Evolutionary conservation across 2,113 vertebrate genomes (phyloP).

Genomic region (Gorsachius goisagi): DNA sequence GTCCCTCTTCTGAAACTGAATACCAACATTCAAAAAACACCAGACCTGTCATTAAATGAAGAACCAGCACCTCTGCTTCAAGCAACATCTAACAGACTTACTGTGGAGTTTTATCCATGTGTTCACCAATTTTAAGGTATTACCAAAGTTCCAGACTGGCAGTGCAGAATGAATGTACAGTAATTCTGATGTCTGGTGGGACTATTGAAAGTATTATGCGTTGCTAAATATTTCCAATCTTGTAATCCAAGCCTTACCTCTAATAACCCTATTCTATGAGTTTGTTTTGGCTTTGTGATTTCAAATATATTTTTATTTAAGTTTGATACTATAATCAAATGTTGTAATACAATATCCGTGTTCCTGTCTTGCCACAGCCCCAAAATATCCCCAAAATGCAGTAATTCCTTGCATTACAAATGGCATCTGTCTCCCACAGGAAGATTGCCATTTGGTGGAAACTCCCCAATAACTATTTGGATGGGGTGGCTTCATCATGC

Average conservation of each 20-base stretch:
- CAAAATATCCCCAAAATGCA: background rate
- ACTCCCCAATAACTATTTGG: background rate
- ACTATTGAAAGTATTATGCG: background rate
- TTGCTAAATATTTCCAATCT: background rate
- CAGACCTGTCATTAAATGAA: background rate
- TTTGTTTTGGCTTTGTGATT: background rate
- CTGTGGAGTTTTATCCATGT: background rate
- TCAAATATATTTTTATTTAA: background rate
- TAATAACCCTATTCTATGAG: background rate
- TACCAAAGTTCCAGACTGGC: background rate
- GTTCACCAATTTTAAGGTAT: background rate
- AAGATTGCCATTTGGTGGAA: background rate
- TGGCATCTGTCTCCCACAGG: background rate
- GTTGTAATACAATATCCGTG: background rate
- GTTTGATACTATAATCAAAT: background rate
- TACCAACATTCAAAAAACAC: background rate
- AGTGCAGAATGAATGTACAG: background rate
- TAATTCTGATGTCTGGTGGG: background rate
- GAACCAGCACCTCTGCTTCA: background rate
- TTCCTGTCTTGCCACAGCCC: background rate
- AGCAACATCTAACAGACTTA: background rate
- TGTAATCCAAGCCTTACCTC: background rate
- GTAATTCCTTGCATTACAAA: background rate
- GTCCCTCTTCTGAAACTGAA: background rate
- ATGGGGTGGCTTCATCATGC: background rate